Evolutionary conservation across 1,140 invertebrate genomes (phyloP).

Genomic region (Hydropsyche tenuis): DNA sequence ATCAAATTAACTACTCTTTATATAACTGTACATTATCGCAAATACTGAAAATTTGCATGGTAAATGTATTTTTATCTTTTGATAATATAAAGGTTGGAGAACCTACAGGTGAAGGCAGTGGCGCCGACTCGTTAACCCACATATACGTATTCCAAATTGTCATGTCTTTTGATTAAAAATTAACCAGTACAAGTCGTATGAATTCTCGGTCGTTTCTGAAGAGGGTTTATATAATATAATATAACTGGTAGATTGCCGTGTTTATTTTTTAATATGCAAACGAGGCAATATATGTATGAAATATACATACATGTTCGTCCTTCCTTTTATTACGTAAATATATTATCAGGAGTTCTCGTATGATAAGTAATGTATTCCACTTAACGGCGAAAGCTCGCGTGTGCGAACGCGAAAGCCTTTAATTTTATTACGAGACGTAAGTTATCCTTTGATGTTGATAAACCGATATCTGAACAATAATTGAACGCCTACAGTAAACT

Average conservation of each 20-base stretch:
- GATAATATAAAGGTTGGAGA: neutral
- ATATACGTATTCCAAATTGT: constrained; percentile 26
- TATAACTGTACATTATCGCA: no score
- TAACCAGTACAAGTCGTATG: constrained; percentile 29
- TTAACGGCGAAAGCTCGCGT: constrained; percentile 1
- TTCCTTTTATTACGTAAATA: neutral
- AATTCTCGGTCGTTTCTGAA: no score
- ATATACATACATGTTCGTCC: neutral
- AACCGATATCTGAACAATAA: constrained; percentile 27
- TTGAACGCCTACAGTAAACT: neutral
- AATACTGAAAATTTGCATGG: constrained; percentile 21
- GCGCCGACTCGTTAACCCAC: constrained; percentile 27
- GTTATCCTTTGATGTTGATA: constrained; percentile 35
- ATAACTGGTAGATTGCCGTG: neutral
- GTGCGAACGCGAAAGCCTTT: neutral
- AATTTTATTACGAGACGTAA: constrained; percentile 25
- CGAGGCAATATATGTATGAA: neutral
- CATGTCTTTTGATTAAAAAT: constrained; percentile 47
- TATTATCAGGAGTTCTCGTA: constrained; percentile 4
- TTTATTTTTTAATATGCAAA: neutral
- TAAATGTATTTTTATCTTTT: constrained; percentile 24
- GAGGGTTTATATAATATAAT: no score
- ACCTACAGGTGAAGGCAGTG: constrained; percentile 20
- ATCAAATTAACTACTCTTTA: no score
- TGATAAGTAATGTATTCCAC: constrained; percentile 23